A percentile compares a stretch with the other conserved stretches of the same genome.
These are phyloP conservation scores for Diplolepis rosae DNA, from an alignment of 2,888 invertebrate genomes.

Conservation along the genomic window DNA sequence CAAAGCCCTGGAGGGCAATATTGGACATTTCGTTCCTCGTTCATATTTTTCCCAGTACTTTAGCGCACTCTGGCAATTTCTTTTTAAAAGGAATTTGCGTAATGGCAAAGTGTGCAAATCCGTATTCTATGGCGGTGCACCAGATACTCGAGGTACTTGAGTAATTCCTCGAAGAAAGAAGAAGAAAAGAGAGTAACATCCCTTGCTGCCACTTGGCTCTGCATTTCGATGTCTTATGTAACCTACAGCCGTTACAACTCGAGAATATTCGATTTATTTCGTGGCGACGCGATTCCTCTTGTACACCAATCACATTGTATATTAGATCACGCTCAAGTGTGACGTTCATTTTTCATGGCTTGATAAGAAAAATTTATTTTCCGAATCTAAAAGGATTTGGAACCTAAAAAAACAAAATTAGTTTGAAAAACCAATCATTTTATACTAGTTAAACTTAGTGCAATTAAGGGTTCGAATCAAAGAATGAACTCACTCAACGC, in stretches of 20 bases:
- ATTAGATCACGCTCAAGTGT: conserved; percentile 1
- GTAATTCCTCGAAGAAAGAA: conserved; percentile 49
- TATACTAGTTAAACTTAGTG: too few species aligned
- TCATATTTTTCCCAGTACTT: conserved; percentile 30
- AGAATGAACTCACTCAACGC: too few species aligned
- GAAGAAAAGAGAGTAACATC: conserved; percentile 14
- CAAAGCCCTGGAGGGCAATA: conserved; percentile 51
- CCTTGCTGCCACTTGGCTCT: conserved; percentile 7
- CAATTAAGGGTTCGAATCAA: too few species aligned
- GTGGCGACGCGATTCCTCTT: conserved; percentile 19
- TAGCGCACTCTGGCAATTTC: conserved; percentile 25
- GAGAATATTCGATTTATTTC: conserved; percentile 18
- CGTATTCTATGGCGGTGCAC: conserved; percentile 56
- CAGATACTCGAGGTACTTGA: conserved; percentile 51
- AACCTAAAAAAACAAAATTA: too few species aligned
- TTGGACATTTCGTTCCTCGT: conserved; percentile 59
- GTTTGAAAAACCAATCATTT: too few species aligned
- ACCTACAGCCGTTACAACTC: conserved; percentile 27
- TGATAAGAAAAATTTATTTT: neutral
- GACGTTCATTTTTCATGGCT: neutral
- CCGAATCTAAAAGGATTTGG: too few species aligned
- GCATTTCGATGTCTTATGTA: conserved; percentile 28
- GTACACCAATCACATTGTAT: conserved; percentile 14
- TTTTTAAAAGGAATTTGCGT: conserved; percentile 64
- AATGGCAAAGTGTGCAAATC: conserved; percentile 66